These are phyloP conservation scores for Masnerella sp. DNA, from an alignment of 2,888 invertebrate species.

Conservation along the genomic window DNA sequence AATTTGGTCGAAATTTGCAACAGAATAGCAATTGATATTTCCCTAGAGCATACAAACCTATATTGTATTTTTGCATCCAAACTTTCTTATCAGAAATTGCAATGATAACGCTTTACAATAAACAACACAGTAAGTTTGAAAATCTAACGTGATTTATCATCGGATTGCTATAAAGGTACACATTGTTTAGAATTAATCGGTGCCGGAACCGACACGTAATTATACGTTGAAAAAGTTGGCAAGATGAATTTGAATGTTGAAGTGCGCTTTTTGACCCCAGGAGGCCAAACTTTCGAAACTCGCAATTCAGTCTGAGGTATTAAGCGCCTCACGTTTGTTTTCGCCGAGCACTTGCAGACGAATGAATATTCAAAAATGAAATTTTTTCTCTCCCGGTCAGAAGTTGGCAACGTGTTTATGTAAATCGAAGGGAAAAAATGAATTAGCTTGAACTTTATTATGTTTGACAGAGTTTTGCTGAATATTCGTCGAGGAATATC, in stretches of 20 bases:
- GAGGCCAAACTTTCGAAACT: constrained; percentile 17
- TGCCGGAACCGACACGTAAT: constrained; percentile 6
- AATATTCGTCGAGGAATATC: not conserved
- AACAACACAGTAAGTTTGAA: not conserved
- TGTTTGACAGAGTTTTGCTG: not conserved
- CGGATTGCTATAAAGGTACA: constrained; percentile 2
- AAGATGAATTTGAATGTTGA: constrained; percentile 20
- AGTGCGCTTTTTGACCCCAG: constrained; percentile 1
- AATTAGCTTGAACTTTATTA: constrained; percentile 1
- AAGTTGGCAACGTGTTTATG: constrained; percentile 28
- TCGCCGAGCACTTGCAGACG: constrained; percentile 7
- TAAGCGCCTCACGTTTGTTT: constrained; percentile 25
- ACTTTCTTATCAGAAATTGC: not conserved
- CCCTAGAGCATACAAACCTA: too few species aligned
- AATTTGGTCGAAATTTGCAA: too few species aligned
- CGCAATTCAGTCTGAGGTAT: constrained; percentile 12
- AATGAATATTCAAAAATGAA: constrained; percentile 36
- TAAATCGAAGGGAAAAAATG: constrained; percentile 9
- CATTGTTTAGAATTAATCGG: constrained; percentile 3
- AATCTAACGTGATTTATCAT: constrained; percentile 14
- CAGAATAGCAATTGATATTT: too few species aligned
- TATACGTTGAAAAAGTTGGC: constrained; percentile 13
- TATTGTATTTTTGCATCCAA: not conserved
- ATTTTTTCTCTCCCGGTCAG: constrained; percentile 6
- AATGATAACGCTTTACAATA: not conserved